Conservation (phyloP, 2,888 invertebrate genomes). For the Drosophila pseudotakahashii region DNA sequence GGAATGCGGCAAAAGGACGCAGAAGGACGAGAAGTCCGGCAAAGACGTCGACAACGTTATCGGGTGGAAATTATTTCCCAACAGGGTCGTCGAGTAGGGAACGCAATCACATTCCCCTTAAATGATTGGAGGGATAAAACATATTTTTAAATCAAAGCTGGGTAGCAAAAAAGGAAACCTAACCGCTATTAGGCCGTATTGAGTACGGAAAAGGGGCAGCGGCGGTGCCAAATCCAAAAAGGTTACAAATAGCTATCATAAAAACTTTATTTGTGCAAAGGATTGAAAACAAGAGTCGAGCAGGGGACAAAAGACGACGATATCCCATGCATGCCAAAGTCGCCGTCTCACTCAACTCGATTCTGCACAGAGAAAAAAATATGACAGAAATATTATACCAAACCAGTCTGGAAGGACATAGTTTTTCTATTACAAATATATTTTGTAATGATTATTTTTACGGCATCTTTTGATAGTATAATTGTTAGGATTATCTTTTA, state of each 20-base stretch:
- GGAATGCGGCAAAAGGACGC: constrained; percentile 16
- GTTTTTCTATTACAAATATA: no score
- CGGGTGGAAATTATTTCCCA: constrained; percentile 68
- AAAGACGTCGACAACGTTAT: constrained; percentile 51
- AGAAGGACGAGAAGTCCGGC: constrained; percentile 7
- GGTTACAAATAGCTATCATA: constrained; percentile 76
- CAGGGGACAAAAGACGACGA: constrained; percentile 44
- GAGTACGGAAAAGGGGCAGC: constrained; percentile 17
- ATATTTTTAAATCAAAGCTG: constrained; percentile 75
- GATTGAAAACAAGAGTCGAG: constrained; percentile 66
- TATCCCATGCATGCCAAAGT: constrained; percentile 65
- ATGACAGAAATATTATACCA: no score
- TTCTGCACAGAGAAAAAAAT: not conserved
- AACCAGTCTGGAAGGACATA: no score
- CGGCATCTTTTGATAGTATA: no score
- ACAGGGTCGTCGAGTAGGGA: constrained; percentile 43
- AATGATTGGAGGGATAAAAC: constrained; percentile 57
- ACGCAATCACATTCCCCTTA: constrained; percentile 37
- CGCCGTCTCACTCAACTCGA: constrained; percentile 30
- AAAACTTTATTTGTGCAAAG: constrained; percentile 77
- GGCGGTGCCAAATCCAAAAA: constrained; percentile 61
- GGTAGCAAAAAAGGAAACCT: constrained; percentile 45
- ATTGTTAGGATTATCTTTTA: no score
- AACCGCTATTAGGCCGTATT: constrained; percentile 71
- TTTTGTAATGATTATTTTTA: no score